Conservation (phyloP, 1,140 invertebrate genomes). For the Scylla paramamosain region DNA sequence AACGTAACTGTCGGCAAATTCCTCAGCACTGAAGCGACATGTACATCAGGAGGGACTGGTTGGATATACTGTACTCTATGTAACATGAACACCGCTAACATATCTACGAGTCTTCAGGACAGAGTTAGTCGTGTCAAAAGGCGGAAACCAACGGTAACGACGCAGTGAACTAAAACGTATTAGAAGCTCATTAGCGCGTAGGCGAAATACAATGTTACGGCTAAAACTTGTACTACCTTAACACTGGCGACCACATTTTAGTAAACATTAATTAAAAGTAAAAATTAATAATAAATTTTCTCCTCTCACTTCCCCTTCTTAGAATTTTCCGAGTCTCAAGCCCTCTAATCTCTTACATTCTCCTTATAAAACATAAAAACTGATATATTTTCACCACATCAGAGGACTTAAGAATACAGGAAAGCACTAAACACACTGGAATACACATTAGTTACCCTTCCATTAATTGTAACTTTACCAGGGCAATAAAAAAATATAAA, state of each 20-base stretch:
- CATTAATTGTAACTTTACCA: too few relatives aligned
- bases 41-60: neutral
- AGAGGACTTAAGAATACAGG: too few relatives aligned
- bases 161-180: neutral
- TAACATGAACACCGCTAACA: neutral
- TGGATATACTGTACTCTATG: neutral
- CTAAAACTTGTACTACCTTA: slow-evolving; percentile 5
- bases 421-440: too few relatives aligned
- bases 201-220: neutral
- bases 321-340: too few relatives aligned
- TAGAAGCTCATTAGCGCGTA: neutral
- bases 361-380: too few relatives aligned
- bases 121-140: neutral
- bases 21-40: neutral
- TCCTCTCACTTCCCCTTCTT: too few relatives aligned
- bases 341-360: too few relatives aligned
- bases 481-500: neutral
- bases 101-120: neutral
- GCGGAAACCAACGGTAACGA: neutral
- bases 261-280: neutral
- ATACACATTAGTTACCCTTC: too few relatives aligned
- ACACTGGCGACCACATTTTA: neutral
- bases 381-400: too few relatives aligned
- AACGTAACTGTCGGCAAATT: neutral
- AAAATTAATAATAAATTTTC: neutral